Percentiles rank a stretch among this genome's conserved stretches.
phyloP scores from a whole-genome alignment of 2,888 invertebrate genomes.

The Watsonalla cultraria region DNA sequence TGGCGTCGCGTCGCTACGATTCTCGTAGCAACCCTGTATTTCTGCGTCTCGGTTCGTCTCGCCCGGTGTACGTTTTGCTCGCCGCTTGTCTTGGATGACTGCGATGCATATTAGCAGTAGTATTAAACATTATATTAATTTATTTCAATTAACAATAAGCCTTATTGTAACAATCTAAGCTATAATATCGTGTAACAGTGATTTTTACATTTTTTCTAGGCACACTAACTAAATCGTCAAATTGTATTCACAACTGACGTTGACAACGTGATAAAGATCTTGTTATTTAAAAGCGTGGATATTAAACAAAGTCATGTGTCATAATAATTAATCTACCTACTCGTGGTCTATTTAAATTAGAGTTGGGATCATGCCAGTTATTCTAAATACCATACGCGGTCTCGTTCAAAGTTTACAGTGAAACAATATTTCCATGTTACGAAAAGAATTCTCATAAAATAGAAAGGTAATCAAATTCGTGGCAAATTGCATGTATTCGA shows the following conservation, averaged over 20 bases:
- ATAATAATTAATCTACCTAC: slow-evolving; percentile 68
- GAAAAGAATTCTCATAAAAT: slow-evolving; percentile 37
- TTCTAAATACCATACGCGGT: slow-evolving; percentile 65
- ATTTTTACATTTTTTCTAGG: slow-evolving; percentile 11
- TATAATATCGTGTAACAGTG: slow-evolving; percentile 8
- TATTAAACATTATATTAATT: slow-evolving; percentile 13
- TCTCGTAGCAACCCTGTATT: slow-evolving; percentile 13
- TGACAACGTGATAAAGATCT: slow-evolving; percentile 46
- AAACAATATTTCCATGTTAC: slow-evolving; percentile 31
- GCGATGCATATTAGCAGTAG: slow-evolving; percentile 25
- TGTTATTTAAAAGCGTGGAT: slow-evolving; percentile 44
- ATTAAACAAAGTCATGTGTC: slow-evolving; percentile 56
- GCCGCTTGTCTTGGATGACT: slow-evolving; percentile 29
- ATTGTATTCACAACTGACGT: slow-evolving; percentile 38
- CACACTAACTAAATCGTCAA: slow-evolving; percentile 24
- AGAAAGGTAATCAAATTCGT: slow-evolving; percentile 48
- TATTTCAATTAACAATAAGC: slow-evolving; percentile 20
- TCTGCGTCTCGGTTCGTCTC: slow-evolving; percentile 10
- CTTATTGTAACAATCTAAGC: slow-evolving; percentile 11
- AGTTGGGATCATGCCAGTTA: slow-evolving; percentile 60
- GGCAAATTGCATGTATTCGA: slow-evolving; percentile 38
- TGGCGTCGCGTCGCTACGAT: slow-evolving; percentile 3
- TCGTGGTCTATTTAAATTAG: slow-evolving; percentile 60
- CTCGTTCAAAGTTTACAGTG: slow-evolving; percentile 44
- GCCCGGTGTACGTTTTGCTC: slow-evolving; percentile 23